phyloP scores from a whole-genome alignment of 2,113 vertebrate species.

The Pimephales promelas region DNA sequence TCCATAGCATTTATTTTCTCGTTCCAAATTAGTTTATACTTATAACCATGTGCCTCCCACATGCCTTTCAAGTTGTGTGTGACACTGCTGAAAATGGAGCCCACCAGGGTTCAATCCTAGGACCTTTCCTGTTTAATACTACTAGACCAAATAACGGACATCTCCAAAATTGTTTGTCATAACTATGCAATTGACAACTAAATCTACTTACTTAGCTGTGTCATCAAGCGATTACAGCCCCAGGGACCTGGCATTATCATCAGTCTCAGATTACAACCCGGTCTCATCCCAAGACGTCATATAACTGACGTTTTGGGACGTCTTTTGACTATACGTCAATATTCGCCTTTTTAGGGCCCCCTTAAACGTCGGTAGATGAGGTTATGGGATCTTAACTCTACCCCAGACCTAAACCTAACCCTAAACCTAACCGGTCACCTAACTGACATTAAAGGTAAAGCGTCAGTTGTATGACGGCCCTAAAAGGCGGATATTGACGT shows the following conservation, averaged over 20 bases:
- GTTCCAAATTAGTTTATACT: background rate
- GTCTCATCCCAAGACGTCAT: too few species aligned
- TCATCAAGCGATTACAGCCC: background rate
- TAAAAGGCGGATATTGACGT: too few species aligned
- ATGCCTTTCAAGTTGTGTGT: background rate
- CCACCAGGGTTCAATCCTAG: background rate
- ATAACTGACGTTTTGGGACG: too few species aligned
- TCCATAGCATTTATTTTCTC: slow-evolving; percentile 64
- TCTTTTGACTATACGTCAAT: too few species aligned
- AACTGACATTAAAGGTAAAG: too few species aligned
- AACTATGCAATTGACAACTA: background rate
- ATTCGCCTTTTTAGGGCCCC: too few species aligned
- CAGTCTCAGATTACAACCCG: background rate
- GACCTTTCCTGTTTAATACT: background rate
- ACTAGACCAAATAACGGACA: background rate
- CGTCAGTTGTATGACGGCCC: too few species aligned
- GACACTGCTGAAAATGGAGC: background rate
- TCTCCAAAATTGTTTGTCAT: background rate
- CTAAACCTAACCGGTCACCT: too few species aligned
- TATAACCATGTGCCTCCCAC: background rate
- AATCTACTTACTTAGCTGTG: background rate
- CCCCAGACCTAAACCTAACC: too few species aligned
- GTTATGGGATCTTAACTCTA: too few species aligned
- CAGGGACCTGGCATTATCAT: background rate
- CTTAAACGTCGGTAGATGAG: too few species aligned